Conservation (phyloP, 2,113 vertebrate genomes). For the Oreotrochilus melanogaster region DNA sequence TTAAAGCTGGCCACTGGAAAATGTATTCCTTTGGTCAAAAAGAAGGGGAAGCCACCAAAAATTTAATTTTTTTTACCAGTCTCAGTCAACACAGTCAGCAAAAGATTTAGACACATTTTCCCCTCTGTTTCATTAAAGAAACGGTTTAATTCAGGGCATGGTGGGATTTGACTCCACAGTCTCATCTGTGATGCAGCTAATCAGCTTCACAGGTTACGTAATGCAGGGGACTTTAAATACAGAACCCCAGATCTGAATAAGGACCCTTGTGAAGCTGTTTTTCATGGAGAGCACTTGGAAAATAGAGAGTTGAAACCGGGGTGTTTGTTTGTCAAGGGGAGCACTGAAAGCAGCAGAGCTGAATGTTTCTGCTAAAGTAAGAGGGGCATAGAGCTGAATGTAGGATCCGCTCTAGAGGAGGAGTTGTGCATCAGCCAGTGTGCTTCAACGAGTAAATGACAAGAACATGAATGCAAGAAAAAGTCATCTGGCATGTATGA, state of each 20-base stretch:
- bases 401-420: background rate
- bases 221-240: background rate
- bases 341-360: background rate
- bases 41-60: background rate
- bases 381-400: background rate
- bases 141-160: background rate
- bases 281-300: background rate
- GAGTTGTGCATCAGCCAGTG: accelerated
- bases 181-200: background rate
- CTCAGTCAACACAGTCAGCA: background rate
- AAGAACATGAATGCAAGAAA: background rate
- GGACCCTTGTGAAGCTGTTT: background rate
- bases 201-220: background rate
- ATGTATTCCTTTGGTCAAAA: background rate
- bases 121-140: background rate
- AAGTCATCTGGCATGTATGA: background rate
- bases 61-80: background rate
- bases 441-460: background rate
- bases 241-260: background rate
- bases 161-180: background rate
- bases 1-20: background rate
- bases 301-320: background rate
- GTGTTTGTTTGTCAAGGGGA: background rate
- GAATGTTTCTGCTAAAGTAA: background rate
- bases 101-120: background rate